Evolutionary conservation across 2,797 vertebrate genomes (phyloP).

Genomic region (Pygocentrus nattereri): DNA sequence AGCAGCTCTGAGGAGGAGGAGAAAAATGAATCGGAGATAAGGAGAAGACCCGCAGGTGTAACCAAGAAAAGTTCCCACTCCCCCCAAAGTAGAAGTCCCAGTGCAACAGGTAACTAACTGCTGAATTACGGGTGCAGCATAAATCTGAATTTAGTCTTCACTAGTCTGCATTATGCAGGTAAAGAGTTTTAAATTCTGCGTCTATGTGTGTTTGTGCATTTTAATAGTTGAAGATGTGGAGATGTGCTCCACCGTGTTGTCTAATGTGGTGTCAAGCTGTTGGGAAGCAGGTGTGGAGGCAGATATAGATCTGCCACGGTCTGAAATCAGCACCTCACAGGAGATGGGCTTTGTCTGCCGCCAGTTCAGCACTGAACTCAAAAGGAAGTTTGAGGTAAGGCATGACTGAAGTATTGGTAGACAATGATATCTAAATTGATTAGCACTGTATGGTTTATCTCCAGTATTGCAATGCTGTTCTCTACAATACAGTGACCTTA

Average conservation of each 20-base stretch:
- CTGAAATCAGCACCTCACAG: conserved; percentile 66
- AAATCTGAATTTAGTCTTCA: neutral
- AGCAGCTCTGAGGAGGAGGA: conserved; percentile 69
- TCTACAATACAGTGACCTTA: neutral
- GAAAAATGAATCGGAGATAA: conserved; percentile 47
- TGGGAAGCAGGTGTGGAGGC: conserved; percentile 60
- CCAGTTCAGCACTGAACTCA: conserved; percentile 83
- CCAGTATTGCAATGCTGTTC: neutral
- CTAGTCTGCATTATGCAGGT: neutral
- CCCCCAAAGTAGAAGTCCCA: conserved; percentile 37
- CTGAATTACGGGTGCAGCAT: neutral
- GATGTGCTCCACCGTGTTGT: conserved; percentile 55
- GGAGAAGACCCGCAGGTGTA: conserved; percentile 57
- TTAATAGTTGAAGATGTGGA: conserved; percentile 55
- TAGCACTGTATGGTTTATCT: neutral
- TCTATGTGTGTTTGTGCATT: neutral
- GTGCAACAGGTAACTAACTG: conserved; percentile 43
- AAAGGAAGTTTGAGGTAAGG: conserved; percentile 84
- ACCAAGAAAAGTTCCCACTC: conserved; percentile 44
- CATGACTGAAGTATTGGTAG: neutral
- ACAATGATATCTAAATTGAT: neutral
- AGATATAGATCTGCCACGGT: conserved; percentile 67
- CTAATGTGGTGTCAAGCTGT: conserved; percentile 59
- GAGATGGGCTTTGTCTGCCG: conserved; percentile 74
- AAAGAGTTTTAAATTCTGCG: neutral